Conservation (phyloP, 2,113 vertebrate genomes). For the Edolisoma coerulescens region DNA sequence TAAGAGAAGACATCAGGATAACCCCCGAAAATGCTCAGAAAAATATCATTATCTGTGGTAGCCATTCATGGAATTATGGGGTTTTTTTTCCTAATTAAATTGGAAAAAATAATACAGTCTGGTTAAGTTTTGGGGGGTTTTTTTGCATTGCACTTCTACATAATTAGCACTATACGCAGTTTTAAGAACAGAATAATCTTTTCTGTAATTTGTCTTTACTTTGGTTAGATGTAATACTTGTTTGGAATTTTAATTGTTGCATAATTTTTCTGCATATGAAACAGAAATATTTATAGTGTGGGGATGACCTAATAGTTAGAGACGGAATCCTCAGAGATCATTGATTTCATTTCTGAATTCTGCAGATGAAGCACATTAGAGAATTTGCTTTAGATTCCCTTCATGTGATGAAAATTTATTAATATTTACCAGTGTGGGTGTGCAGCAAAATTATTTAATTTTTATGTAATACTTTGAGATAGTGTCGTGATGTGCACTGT, state of each 20-base stretch:
- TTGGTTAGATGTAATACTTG: neutral
- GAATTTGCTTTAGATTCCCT: neutral
- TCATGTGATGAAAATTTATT: neutral
- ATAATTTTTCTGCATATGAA: neutral
- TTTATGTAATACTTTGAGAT: neutral
- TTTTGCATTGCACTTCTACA: neutral
- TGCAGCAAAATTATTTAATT: neutral
- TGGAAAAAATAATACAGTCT: neutral
- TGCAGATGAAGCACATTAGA: neutral
- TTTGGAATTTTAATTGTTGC: neutral
- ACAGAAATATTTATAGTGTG: neutral
- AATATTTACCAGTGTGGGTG: neutral
- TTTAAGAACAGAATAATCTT: neutral
- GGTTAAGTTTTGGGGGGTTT: neutral
- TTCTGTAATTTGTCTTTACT: neutral
- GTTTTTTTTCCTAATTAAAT: neutral
- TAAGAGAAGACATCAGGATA: neutral
- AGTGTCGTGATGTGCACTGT: neutral
- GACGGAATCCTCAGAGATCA: neutral
- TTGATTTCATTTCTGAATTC: neutral
- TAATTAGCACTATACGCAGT: neutral
- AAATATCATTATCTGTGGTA: neutral
- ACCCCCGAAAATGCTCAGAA: neutral
- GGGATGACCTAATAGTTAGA: neutral
- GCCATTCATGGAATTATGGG: neutral